A percentile compares a stretch with the other conserved stretches of the same genome.
Evolutionary conservation across 2,113 vertebrate genomes (phyloP).

Genomic region (Podiceps cristatus): DNA sequence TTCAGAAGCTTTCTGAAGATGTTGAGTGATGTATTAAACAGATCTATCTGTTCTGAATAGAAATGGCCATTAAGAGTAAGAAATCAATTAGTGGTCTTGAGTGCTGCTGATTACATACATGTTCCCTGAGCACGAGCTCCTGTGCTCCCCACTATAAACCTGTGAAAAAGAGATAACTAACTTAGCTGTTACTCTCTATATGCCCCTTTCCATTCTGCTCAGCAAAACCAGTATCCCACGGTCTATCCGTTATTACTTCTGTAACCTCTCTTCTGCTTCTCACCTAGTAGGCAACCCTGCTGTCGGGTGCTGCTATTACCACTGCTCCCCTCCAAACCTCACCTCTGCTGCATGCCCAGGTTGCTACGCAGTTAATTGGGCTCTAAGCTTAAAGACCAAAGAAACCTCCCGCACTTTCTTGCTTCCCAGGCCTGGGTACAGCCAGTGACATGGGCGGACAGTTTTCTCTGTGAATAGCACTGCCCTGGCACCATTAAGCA

Average conservation of each 20-base stretch:
- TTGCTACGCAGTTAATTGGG: neutral
- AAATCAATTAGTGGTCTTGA: neutral
- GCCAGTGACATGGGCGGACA: accelerated
- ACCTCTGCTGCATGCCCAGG: neutral
- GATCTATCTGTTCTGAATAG: neutral
- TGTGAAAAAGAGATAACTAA: neutral
- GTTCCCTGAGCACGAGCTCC: no score
- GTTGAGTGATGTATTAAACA: neutral
- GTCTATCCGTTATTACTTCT: neutral
- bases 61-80: neutral
- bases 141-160: neutral
- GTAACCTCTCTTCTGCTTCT: neutral
- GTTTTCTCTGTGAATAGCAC: neutral
- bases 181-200: neutral
- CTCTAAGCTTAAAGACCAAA: neutral
- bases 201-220: neutral
- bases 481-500: neutral
- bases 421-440: neutral
- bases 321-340: neutral
- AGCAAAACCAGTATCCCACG: neutral
- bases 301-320: neutral
- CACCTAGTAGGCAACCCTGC: neutral
- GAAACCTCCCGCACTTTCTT: neutral
- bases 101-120: neutral
- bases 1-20: neutral